Base-by-base conservation (phyloP, 2,888 invertebrate species). In the Drosophila maculinotata region DNA sequence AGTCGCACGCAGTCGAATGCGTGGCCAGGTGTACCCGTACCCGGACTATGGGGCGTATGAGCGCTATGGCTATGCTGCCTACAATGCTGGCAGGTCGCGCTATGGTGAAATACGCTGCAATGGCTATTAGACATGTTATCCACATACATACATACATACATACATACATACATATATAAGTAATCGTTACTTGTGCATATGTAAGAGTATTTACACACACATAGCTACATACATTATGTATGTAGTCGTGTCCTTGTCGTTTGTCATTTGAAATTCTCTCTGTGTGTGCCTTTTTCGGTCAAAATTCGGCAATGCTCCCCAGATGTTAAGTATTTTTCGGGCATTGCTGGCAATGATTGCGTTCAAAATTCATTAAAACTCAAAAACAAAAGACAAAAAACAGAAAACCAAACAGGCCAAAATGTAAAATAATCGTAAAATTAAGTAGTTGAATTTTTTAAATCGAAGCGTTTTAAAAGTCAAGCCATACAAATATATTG, bases 281-380 rank as follows among this genome's bases (percentile, higher is more conserved):
- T 81, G 79, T 84, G 88, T 89, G 87, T 87, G 87, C 87, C 87
- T 87, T 87, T 89, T 87, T 87, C 88, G 89, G 87, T 86, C 86
- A 86, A 87, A 89, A 89, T 81, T 67, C 72, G 71, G 72, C 69
- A 79, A 76, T 70, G 83, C 53, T 45, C 65, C 26, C 17, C 49
- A 65, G 47, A 69, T 69, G 41, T 58, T 56, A 53, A 30, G 69
- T 76, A 79, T 69, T 68, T 60, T 41, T 42, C 44, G 81, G 65
- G 62, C 60, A 63, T 76, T 69, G 73, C 79, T 57, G 62, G 52
- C 64, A 51, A 67, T 78, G 78, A 78, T 83, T 79, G 79, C 79
- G 68, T 70, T 79, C 79, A 76, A 85, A 85, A 82, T 85, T 85
- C 48, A 70, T 57, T 48, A 66, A 38, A 52, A 49, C 25, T 38